Base-by-base conservation (phyloP, 2,113 vertebrate species). In the Phalacrocorax brasilianus region DNA sequence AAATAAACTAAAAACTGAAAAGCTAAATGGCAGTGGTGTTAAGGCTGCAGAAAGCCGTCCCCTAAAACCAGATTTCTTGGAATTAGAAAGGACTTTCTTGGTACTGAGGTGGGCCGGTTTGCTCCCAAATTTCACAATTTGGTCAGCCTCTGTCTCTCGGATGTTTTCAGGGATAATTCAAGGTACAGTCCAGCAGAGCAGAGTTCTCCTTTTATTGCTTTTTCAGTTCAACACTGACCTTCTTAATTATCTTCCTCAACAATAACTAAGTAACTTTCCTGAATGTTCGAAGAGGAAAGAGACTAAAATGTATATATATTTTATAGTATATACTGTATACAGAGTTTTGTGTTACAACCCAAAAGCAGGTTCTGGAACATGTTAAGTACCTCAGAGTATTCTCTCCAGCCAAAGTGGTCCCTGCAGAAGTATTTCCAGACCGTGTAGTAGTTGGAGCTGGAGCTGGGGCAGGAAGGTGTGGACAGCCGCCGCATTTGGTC, bases 321-420 rank as follows among this genome's bases (percentile, higher is more conserved):
- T 75, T 45, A 10, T 1, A 2, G 18, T 0, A n/a, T 2, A 14
- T 3, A 12, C 16, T 24, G 49, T 5, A 7, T 0, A 5, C 5
- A 10, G 12, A 17, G 11, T 2, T 24, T 8, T 13, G 42, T 19
- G 26, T 6, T 24, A 6, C n/a, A n/a, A 32, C 5, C 35, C 67
- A 8, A 67, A 17, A 47, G 66, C 30, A 53, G 40, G 3, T 13
- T 40, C 14, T 62, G 67, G 19, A 20, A 50, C 4, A 8, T 1
- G 35, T 38, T 89, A 66, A 56, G 16, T 98, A 99, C 99, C 99
- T 99, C 99, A 0, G 99, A 99, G 97, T 99, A 99, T 75, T 99
- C 99, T 94, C 99, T 99, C 99, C 99, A 99, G 98, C 99, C 99
- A 97, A 99, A 99, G 98, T 99, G 99, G 97, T 99, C 99, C 98